phyloP scores from a whole-genome alignment of 30 jellyfish, hydroid and myxozoan genomes.

The Cassiopea xamachana region DNA sequence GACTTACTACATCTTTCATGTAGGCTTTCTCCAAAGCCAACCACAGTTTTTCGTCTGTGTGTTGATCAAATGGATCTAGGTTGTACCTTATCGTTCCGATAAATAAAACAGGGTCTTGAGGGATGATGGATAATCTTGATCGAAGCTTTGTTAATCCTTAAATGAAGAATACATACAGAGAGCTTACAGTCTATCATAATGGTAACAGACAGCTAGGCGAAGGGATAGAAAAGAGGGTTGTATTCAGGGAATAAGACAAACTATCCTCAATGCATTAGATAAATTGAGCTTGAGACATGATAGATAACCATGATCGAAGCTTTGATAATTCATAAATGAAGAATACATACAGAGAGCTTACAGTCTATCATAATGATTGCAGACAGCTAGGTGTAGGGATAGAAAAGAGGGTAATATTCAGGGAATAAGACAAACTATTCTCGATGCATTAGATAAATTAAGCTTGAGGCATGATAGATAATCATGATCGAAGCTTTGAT shows the following conservation, averaged over 20 bases:
- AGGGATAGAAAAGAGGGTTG: too few species aligned
- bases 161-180: neutral
- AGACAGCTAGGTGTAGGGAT: too few species aligned
- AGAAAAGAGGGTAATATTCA: too few species aligned
- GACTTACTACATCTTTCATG: slow-evolving; percentile 71
- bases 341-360: neutral
- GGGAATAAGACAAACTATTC: too few species aligned
- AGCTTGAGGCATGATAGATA: slow-evolving; percentile 84
- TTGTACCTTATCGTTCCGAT: slow-evolving; percentile 81
- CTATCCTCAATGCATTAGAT: too few species aligned
- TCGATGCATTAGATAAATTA: too few species aligned
- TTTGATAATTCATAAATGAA: slow-evolving; percentile 42
- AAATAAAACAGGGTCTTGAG: slow-evolving; percentile 89
- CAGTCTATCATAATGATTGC: too few species aligned
- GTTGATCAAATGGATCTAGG: slow-evolving; percentile 74
- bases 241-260: too few species aligned
- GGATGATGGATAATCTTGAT: slow-evolving; percentile 74
- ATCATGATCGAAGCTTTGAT: slow-evolving; percentile 58
- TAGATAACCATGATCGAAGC: slow-evolving; percentile 73
- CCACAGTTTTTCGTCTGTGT: slow-evolving; percentile 76
- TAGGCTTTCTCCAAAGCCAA: slow-evolving; percentile 80
- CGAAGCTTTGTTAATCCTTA: slow-evolving; percentile 70
- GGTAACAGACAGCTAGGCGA: too few species aligned
- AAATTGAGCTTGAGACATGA: slow-evolving; percentile 67
- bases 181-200: neutral